A percentile compares a stretch with the other conserved stretches of the same genome.
Conservation (phyloP, 2,888 invertebrate species). For the Romanomermis culicivorax region DNA sequence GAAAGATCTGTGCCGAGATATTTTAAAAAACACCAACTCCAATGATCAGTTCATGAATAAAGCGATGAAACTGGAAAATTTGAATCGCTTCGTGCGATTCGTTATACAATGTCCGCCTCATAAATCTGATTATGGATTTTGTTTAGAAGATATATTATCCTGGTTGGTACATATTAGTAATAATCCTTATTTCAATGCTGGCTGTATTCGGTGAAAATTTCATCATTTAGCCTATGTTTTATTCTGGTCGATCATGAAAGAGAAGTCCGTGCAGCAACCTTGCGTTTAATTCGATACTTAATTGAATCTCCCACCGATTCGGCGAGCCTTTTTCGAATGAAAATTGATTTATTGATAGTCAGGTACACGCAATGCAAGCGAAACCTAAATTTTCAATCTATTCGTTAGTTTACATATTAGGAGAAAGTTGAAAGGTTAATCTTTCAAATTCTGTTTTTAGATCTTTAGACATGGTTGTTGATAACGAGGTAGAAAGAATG, state of each 20-base stretch:
- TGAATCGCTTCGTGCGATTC: background rate
- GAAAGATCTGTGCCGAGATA: too few species aligned
- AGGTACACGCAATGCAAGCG: slow-evolving; percentile 32
- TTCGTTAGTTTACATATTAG: background rate
- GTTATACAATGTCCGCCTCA: background rate
- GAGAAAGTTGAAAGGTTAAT: too few species aligned
- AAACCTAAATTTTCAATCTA: background rate
- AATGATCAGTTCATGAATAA: too few species aligned
- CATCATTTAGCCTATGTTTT: slow-evolving; percentile 56
- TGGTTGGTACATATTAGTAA: background rate
- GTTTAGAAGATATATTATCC: background rate
- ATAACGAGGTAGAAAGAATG: slow-evolving; percentile 56
- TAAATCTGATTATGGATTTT: background rate
- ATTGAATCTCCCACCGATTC: slow-evolving; percentile 55
- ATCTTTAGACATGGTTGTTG: slow-evolving; percentile 65
- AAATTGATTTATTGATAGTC: slow-evolving; percentile 59
- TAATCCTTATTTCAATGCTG: background rate
- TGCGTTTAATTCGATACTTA: slow-evolving; percentile 64
- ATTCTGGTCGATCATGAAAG: slow-evolving; percentile 64
- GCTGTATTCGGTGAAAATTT: background rate
- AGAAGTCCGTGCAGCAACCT: slow-evolving; percentile 64
- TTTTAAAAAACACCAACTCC: too few species aligned
- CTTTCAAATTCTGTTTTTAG: slow-evolving; percentile 38
- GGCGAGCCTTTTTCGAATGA: slow-evolving; percentile 52
- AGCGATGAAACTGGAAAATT: background rate